Evolutionary conservation across 1,140 invertebrate genomes (phyloP), one percentile per base, ranked within the genome.

Genomic region (Palaemon carinicauda): DNA sequence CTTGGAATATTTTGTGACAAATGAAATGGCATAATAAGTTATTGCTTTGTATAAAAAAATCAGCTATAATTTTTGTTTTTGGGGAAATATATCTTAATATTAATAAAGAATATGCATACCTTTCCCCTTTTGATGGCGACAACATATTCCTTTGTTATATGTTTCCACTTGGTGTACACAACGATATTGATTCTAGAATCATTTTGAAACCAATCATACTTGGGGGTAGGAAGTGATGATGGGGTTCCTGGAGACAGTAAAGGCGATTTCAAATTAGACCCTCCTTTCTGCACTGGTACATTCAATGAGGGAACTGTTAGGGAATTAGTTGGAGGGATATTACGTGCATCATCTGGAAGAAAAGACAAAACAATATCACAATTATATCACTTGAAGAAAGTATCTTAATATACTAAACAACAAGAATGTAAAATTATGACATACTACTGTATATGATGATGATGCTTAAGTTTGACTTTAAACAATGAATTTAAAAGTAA

Each of bases 121-220:
- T 51, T 29, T 31, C 27, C 74, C 29, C 33, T 29, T 21, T 87
- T 87, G 52, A 82, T 52, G 5, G 79, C 41, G 29, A 87, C 54
- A 7, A 87, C 86, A 87, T 89, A 75, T 19, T 91, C 90, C 31
- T 77, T 82, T 10, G 74, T 89, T 79, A 92, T 89, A 19, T 90
- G 82, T 77, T 90, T 90, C 89, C 90, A 91, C 78, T 90, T 90
- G 3, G 91, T 91, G 82, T 92, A 92, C 24, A 92, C 90, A 15
- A 91, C 90, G n/a, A 92, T 54, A 9, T 90, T 91, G 17, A 92
- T 89, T 15, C 88, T 82, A 4, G 89, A 89, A 15, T 88, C 83
- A 51, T 87, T 92, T 83, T 92, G 91, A 83, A 91, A 92, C 91
- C 92, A 92, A 71, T 92, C 91, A 87, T 91, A 91, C 69, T 91